Evolutionary conservation across 2,888 invertebrate genomes (phyloP), one percentile per base, ranked within the genome.

Genomic region (Cephus nigrinus): DNA sequence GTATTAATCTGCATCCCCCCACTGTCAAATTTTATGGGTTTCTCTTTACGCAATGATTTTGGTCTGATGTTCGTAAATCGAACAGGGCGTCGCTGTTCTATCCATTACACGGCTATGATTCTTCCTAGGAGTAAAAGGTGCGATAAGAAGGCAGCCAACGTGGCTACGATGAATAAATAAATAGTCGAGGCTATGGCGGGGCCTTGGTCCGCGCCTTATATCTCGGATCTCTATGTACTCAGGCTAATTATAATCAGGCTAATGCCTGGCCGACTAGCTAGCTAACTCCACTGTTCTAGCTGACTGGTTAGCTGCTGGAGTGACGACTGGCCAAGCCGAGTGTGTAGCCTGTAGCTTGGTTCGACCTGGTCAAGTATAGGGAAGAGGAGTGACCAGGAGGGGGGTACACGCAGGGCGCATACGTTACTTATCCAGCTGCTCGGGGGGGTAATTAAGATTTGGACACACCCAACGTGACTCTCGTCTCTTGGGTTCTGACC

Each of bases 241-340:
- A 91, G 90, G 85, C 90, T 91, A 91, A 91, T 91, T 91, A 90
- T 91, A 91, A 91, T 91, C 91, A 91, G 88, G 86, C 91, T 91
- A 91, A 91, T 91, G 91, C 88, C 88, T 86, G 84, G 79, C 55
- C 84, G 88, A 84, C 84, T 85, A 84, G 83, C 81, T 68, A 35
- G 76, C 33, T 34, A 31, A 71, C 33, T 33, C 71, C 23, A 23
- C 12, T 71, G 71, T 31, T 33, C 74, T 82, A 78, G 75, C 77
- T 55, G 77, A 77, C 79, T 73, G 77, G 78, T 74, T 71, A 73
- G 75, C 69, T 74, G 71, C 68, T 69, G 81, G 82, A 84, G 81
- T 75, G 78, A 74, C 72, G 78, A 74, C 80, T 79, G 80, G 78
- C 80, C 81, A 82, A 68, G 73, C 73, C 73, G 73, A 40, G 73